Conservation (phyloP, 2,797 vertebrate species). For the Acipenser oxyrinchus region DNA sequence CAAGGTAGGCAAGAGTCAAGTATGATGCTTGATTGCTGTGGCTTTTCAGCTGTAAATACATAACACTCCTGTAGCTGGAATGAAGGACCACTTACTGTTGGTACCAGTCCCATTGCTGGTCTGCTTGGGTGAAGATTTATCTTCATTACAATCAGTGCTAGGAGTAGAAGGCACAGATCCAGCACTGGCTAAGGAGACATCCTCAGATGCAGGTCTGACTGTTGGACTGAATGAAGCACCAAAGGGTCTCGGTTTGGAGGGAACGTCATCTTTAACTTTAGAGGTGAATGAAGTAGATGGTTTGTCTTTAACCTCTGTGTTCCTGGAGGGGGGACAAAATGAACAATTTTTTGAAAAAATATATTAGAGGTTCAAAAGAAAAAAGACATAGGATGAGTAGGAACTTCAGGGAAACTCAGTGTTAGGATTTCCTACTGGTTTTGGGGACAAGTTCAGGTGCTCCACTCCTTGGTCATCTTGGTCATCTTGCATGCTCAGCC, state of each 20-base stretch:
- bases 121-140: too few relatives aligned
- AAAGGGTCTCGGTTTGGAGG: background rate
- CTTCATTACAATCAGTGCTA: background rate
- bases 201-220: background rate
- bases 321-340: conserved; percentile 32
- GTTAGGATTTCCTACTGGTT: conserved; percentile 25
- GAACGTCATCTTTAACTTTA: background rate
- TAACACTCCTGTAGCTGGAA: too few relatives aligned
- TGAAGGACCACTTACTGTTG: too few relatives aligned
- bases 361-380: conserved; percentile 21
- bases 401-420: conserved; percentile 35
- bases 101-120: too few relatives aligned
- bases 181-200: conserved; percentile 27
- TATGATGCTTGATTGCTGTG: too few relatives aligned
- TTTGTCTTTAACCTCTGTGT: conserved; percentile 1
- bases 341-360: conserved; percentile 30
- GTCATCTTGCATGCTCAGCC: conserved; percentile 42
- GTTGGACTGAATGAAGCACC: background rate
- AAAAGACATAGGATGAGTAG: conserved; percentile 13
- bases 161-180: conserved; percentile 7
- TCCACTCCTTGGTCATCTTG: conserved; percentile 39
- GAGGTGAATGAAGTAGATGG: background rate
- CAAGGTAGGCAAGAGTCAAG: too few relatives aligned
- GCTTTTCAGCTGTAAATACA: too few relatives aligned
- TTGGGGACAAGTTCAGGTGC: conserved; percentile 33